Evolutionary conservation across 2,797 vertebrate species (phyloP).

Genomic region (Chaetodon trifasciatus): DNA sequence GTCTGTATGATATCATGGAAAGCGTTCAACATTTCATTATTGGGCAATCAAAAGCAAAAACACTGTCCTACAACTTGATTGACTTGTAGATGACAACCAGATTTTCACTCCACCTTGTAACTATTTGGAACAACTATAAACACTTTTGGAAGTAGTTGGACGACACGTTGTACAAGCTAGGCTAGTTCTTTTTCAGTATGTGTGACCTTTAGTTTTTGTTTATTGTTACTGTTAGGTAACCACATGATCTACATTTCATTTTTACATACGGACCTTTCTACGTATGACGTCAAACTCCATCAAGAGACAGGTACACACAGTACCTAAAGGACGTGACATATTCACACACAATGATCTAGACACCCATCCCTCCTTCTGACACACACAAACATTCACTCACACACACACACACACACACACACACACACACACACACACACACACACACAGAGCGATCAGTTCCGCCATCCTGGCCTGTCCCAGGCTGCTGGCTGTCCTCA

Average conservation of each 20-base stretch:
- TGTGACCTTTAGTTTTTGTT: background rate
- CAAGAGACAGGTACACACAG: background rate
- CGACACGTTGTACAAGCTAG: no score
- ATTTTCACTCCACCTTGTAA: background rate
- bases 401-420: background rate
- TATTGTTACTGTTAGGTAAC: background rate
- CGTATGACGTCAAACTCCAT: background rate
- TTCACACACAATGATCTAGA: conserved; percentile 3
- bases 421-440: conserved; percentile 32
- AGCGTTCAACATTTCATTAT: background rate
- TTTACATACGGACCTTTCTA: conserved; percentile 14
- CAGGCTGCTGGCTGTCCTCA: conserved; percentile 56
- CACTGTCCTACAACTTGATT: background rate
- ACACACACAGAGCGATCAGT: conserved; percentile 12
- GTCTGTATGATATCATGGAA: background rate
- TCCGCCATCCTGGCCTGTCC: conserved; percentile 39
- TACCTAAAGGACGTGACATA: conserved; percentile 5
- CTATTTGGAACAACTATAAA: background rate
- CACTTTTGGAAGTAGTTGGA: background rate
- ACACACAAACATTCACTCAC: conserved; percentile 36
- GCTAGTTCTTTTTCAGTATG: background rate
- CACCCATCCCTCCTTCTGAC: conserved; percentile 2
- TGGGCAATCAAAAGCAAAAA: background rate
- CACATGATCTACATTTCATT: background rate
- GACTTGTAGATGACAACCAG: background rate